phyloP scores from a whole-genome alignment of 2,888 invertebrate genomes.

The Doris montereyensis region DNA sequence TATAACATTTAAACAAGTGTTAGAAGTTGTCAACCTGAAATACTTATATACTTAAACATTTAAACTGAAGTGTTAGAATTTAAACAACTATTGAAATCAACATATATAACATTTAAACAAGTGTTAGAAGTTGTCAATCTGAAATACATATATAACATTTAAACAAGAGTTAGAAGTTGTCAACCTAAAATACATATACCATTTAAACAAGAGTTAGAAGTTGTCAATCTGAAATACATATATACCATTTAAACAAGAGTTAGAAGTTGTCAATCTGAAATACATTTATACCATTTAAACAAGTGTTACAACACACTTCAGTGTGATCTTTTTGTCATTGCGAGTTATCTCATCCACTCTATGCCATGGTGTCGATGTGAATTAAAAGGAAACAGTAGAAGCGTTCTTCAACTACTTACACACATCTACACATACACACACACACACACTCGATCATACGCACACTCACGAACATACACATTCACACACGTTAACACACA shows the following conservation, averaged over 20 bases:
- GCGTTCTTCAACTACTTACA: no score
- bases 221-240: not conserved
- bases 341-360: no score
- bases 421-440: no score
- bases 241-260: not conserved
- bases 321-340: no score
- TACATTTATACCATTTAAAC: not conserved
- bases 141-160: no score
- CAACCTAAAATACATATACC: slow-evolving; percentile 39
- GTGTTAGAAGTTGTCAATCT: no score
- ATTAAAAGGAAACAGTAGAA: no score
- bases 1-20: not conserved
- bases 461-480: no score
- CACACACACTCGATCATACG: no score
- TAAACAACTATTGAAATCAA: not conserved
- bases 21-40: not conserved
- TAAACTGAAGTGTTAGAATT: not conserved
- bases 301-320: not conserved
- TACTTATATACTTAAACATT: not conserved
- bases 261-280: not conserved
- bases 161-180: slow-evolving; percentile 39
- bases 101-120: no score
- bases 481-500: no score
- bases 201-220: not conserved
- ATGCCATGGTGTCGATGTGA: no score